Percentiles rank a stretch among this genome's conserved stretches.
These are phyloP conservation scores for Halocaridina rubra DNA, from an alignment of 2,888 invertebrate species.

Conservation along the genomic window DNA sequence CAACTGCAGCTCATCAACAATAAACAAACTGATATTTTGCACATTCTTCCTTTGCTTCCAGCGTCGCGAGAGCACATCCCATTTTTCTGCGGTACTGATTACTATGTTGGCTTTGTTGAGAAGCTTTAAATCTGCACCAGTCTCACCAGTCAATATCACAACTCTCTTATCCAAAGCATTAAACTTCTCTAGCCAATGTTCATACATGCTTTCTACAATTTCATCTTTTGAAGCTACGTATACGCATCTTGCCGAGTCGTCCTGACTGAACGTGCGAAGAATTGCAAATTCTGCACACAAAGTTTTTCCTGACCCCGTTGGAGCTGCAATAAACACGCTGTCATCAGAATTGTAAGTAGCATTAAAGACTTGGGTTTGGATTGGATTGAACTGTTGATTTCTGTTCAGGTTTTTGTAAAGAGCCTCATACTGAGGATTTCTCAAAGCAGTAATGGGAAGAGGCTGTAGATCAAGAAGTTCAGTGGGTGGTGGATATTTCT, in stretches of 20 bases:
- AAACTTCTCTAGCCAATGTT: constrained; percentile 93
- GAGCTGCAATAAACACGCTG: constrained; percentile 95
- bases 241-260: constrained; percentile 80
- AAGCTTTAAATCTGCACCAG: constrained; percentile 92
- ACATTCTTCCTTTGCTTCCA: constrained; percentile 99
- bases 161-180: constrained; percentile 81
- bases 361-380: constrained; percentile 99
- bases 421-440: constrained; percentile 86
- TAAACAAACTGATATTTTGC: constrained; percentile 94
- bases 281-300: constrained; percentile 97
- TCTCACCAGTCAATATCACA: constrained; percentile 95
- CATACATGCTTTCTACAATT: constrained; percentile 87
- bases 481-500: constrained; percentile 97
- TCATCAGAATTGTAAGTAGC: constrained; percentile 98
- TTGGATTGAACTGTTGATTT: constrained; percentile 96
- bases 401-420: constrained; percentile 79
- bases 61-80: constrained; percentile 97
- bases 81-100: constrained; percentile 96
- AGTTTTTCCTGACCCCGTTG: constrained; percentile 88
- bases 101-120: constrained; percentile 94
- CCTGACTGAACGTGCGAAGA: constrained; percentile 82
- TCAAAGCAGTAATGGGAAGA: constrained; percentile 89
- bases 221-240: constrained; percentile 94
- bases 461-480: constrained; percentile 97
- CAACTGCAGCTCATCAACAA: constrained; percentile 89